Evolutionary conservation across 2,797 vertebrate species (phyloP), one percentile per base, ranked within the genome.

Genomic region (Enteromius thamalakanensis): DNA sequence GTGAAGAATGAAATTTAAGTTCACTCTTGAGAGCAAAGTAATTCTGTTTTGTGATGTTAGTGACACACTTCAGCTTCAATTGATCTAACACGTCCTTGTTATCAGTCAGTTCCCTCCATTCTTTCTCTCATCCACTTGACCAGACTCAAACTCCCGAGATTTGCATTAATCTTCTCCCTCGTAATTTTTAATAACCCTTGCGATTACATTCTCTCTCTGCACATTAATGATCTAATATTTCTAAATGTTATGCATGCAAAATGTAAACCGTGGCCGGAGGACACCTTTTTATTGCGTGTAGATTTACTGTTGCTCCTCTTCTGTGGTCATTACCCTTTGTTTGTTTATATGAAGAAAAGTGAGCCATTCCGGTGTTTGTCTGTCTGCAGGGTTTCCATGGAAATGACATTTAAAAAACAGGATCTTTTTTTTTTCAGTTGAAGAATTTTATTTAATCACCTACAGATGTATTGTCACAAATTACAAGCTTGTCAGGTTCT

Each of bases 111-210:
- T 47, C 47, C 23, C 3, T 65, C 76, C 42, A 49, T 32, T 40
- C 72, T 53, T 15, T 74, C 34, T 21, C 14, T 7, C 32, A 75
- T 81, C 69, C 76, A 84, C 68, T 67, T 81, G 84, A 78, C 72
- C 76, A 40, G 77, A 67, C 68, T 83, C 47, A 75, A 83, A 70
- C 76, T 68, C 67, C 7, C 53, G 76, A 87, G 74, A 81, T 72
- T 69, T 75, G 42, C 74, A 80, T 85, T 80, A 83, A 85, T 83
- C 29, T 68, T 80, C 51, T 53, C 29, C 49, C 71, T 70, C 72
- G 45, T 84, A 55, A 80, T 77, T 83, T 86, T 62, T 83, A 85
- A 88, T 87, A 65, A 76, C 70, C 65, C 55, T 64, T 55, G 67
- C 49, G 67, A 84, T 79, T 82, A 49, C 75, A 83, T 64, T 85